These are phyloP conservation scores for Dynastes grantii DNA, from an alignment of 2,888 invertebrate species.

Conservation along the genomic window DNA sequence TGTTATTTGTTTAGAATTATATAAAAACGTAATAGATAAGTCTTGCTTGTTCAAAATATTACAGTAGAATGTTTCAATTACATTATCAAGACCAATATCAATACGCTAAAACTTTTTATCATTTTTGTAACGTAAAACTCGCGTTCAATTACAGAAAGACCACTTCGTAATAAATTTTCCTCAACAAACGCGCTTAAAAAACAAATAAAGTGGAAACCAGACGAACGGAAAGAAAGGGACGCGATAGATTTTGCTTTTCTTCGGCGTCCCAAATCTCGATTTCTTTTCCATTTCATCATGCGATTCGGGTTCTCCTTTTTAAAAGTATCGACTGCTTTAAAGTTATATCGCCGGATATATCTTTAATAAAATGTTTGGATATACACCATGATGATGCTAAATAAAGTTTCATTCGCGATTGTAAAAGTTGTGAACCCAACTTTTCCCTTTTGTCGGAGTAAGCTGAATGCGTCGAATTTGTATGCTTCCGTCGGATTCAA, in stretches of 20 bases:
- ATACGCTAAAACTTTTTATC: conserved; percentile 12
- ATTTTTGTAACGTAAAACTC: neutral
- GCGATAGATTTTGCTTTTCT: conserved; percentile 14
- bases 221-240: conserved; percentile 11
- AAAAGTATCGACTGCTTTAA: conserved; percentile 46
- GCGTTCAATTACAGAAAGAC: conserved; percentile 9
- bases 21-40: too few species aligned
- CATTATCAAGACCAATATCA: conserved; percentile 11
- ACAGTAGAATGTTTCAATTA: neutral
- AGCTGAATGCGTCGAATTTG: conserved; percentile 40
- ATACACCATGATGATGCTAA: conserved; percentile 43
- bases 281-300: conserved; percentile 35
- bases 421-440: conserved; percentile 41
- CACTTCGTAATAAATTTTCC: conserved; percentile 11
- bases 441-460: conserved; percentile 39
- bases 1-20: too few species aligned
- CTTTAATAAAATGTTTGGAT: conserved; percentile 47
- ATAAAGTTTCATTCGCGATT: conserved; percentile 46
- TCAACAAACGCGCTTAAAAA: conserved; percentile 29
- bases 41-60: too few species aligned
- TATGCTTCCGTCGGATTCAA: conserved; percentile 40
- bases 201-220: conserved; percentile 27
- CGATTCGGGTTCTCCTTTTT: conserved; percentile 31
- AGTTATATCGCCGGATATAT: conserved; percentile 44
- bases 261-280: conserved; percentile 18